These are phyloP conservation scores for Thalpophila matura DNA, from an alignment of 2,888 invertebrate species.

Conservation along the genomic window DNA sequence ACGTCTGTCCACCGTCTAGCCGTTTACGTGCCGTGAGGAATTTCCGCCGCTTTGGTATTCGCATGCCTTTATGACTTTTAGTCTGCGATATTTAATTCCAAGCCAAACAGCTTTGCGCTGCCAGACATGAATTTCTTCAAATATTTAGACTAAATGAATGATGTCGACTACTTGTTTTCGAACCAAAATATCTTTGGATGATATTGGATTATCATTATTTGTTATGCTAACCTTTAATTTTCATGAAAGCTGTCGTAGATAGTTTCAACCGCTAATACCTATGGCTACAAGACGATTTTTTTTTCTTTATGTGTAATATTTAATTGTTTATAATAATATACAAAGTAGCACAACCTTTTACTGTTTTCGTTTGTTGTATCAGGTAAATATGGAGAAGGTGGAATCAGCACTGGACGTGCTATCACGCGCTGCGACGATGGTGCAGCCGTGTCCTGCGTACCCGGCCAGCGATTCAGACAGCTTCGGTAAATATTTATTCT, in stretches of 20 bases:
- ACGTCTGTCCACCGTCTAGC: constrained; percentile 88
- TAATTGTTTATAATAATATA: neutral
- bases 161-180: constrained; percentile 36
- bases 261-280: neutral
- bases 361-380: constrained; percentile 40
- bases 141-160: constrained; percentile 62
- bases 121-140: constrained; percentile 75
- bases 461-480: constrained; percentile 88
- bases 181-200: constrained; percentile 37
- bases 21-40: constrained; percentile 82
- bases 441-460: constrained; percentile 93
- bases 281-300: neutral
- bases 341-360: neutral
- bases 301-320: neutral
- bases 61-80: constrained; percentile 80
- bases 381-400: constrained; percentile 92
- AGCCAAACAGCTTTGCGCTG: constrained; percentile 79
- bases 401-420: constrained; percentile 97
- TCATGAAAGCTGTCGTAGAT: constrained; percentile 8
- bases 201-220: constrained; percentile 41
- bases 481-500: constrained; percentile 85
- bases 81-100: constrained; percentile 79
- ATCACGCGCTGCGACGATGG: constrained; percentile 97
- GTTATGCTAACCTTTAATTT: constrained; percentile 26
- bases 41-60: constrained; percentile 84